phyloP scores from a whole-genome alignment of 2,888 invertebrate genomes.

The Hesperia comma region DNA sequence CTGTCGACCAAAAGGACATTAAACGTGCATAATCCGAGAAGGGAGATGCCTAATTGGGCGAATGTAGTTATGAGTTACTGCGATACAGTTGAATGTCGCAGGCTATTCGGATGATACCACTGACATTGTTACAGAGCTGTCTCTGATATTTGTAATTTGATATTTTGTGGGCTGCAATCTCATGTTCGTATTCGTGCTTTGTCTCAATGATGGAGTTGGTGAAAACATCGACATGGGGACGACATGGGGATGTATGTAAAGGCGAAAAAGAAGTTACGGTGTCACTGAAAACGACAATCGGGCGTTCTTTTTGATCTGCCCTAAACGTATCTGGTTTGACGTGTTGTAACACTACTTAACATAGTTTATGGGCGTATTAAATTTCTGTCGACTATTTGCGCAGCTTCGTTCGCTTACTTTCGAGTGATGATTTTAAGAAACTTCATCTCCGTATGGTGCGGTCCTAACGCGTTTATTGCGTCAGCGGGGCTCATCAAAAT shows the following conservation, averaged over 20 bases:
- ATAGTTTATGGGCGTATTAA: no score
- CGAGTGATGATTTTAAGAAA: neutral
- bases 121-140: neutral
- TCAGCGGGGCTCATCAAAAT: slow-evolving; percentile 83
- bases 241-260: no score
- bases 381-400: neutral
- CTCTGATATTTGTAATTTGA: neutral
- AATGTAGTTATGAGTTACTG: slow-evolving; percentile 57
- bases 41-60: slow-evolving; percentile 65
- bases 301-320: no score
- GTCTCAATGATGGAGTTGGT: no score
- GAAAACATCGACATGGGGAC: no score
- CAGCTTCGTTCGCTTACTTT: neutral
- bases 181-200: neutral
- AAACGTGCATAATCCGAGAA: slow-evolving; percentile 52
- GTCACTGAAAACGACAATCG: no score
- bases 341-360: no score
- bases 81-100: slow-evolving; percentile 52
- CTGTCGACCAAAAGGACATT: slow-evolving; percentile 22
- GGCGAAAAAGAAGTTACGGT: no score
- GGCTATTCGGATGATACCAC: slow-evolving; percentile 15
- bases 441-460: slow-evolving; percentile 16
- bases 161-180: neutral
- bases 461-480: slow-evolving; percentile 78
- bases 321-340: no score